Evolutionary conservation across 2,797 vertebrate genomes (phyloP), one percentile per base, ranked within the genome.

Genomic region (Intellagama lesueurii): DNA sequence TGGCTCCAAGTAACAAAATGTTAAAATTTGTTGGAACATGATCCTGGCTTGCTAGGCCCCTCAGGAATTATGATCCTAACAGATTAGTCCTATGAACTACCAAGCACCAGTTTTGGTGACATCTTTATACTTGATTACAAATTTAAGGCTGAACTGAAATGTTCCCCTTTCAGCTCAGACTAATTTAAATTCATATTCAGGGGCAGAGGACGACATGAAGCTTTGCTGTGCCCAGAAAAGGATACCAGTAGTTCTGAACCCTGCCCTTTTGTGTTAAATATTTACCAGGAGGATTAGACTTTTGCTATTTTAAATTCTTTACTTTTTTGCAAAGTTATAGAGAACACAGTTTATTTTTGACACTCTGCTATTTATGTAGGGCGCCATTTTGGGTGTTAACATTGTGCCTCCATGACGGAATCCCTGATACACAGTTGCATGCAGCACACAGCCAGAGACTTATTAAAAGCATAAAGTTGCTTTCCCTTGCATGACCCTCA

Each of bases 401-500:
- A 22, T 81, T 68, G n/a, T 52, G 17, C 32, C 35, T 77, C 5
- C 66, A 69, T 82, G 60, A n/a, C 49, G 32, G 56, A 40, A 52
- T 0, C 0, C 64, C 73, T 88, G 79, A 73, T 82, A 93, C 73
- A 85, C 66, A 14, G 17, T 40, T 28, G 40, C 0, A 47, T 76
- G 68, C 12, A 69, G n/a, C 7, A 4, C 11, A 52, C 7, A 69
- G 60, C 52, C 4, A 69, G 24, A 32, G 82, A 80, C 81, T 89
- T 93, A 87, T 69, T 84, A 90, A 83, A 75, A 81, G 79, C 14
- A 7, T 85, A 86, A 83, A 88, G 75, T 19, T 35, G 35, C 16
- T 93, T 80, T 93, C 84, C 81, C 89, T 88, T 80, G 72, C 72
- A 2, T 32, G 88, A 92, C 94, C 92, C 94, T 93, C 90, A 64